phyloP scores from a whole-genome alignment of 2,797 vertebrate genomes.

The Sciaenops ocellatus region DNA sequence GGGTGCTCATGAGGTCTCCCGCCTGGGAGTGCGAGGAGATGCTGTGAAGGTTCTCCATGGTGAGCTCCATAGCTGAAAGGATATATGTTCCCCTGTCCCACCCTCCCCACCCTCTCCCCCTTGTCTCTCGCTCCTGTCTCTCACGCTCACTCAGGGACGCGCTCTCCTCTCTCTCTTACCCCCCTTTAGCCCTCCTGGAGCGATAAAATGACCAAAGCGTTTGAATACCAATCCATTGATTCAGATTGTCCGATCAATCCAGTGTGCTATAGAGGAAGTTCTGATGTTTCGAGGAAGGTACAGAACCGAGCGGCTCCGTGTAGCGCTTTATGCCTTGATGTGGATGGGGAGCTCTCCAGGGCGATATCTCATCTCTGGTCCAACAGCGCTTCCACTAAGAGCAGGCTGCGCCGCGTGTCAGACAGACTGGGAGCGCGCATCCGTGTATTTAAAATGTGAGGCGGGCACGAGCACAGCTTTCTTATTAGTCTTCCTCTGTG shows the following conservation, averaged over 20 bases:
- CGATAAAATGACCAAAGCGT: constrained; percentile 82
- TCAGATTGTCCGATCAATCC: constrained; percentile 78
- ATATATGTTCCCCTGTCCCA: constrained; percentile 80
- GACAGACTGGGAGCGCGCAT: constrained; percentile 75
- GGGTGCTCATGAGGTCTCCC: constrained; percentile 91
- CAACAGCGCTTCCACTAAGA: constrained; percentile 83
- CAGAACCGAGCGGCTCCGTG: constrained; percentile 48
- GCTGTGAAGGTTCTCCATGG: constrained; percentile 95
- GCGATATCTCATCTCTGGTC: constrained; percentile 80
- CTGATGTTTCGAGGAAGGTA: constrained; percentile 49
- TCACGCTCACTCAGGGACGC: constrained; percentile 64
- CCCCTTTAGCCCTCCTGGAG: constrained; percentile 69
- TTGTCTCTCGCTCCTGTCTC: constrained; percentile 71
- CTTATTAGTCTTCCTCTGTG: neutral
- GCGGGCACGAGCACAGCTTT: constrained; percentile 70
- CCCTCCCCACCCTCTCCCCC: constrained; percentile 80
- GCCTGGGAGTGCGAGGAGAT: constrained; percentile 91
- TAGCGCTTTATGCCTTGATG: constrained; percentile 47
- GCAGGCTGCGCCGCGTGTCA: constrained; percentile 75
- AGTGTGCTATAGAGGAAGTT: constrained; percentile 63
- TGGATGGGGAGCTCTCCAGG: constrained; percentile 65
- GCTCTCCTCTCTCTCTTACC: constrained; percentile 59
- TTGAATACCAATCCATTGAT: constrained; percentile 89
- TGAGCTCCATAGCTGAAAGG: constrained; percentile 92
- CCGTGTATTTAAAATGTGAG: constrained; percentile 73